phyloP scores from a whole-genome alignment of 2,888 invertebrate species.

The Tipula lateralis region DNA sequence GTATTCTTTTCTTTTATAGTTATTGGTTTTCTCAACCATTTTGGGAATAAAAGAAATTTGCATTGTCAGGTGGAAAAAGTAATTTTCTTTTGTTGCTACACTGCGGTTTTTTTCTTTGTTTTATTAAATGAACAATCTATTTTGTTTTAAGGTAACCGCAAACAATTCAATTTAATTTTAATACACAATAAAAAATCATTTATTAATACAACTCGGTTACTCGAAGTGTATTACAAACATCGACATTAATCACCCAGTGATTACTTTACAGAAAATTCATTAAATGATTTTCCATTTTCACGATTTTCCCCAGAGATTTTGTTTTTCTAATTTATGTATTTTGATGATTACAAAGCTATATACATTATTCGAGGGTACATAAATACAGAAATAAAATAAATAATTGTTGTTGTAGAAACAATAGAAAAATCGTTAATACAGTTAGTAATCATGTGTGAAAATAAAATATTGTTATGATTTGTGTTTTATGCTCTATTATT shows the following conservation, averaged over 20 bases:
- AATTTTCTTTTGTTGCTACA: neutral
- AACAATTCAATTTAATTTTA: neutral
- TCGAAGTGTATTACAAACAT: neutral
- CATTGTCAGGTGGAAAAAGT: neutral
- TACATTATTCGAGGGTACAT: neutral
- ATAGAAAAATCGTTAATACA: neutral
- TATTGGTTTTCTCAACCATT: neutral
- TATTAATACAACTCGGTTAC: neutral
- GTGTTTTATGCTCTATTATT: neutral
- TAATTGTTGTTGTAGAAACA: neutral
- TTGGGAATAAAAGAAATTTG: neutral
- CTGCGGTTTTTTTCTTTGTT: neutral
- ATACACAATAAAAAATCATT: neutral
- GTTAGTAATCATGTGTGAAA: neutral
- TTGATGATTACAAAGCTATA: neutral
- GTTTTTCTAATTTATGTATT: neutral
- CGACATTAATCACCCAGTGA: neutral
- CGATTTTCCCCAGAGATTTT: neutral
- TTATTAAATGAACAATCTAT: neutral
- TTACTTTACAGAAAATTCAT: neutral
- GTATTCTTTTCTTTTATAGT: neutral
- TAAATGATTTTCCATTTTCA: neutral
- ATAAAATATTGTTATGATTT: constrained; percentile 11
- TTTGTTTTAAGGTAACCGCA: neutral
- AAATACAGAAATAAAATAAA: neutral